Evolutionary conservation across 1,140 invertebrate genomes (phyloP), one percentile per base, ranked within the genome.

Genomic region (Acyrthosiphon pisum): DNA sequence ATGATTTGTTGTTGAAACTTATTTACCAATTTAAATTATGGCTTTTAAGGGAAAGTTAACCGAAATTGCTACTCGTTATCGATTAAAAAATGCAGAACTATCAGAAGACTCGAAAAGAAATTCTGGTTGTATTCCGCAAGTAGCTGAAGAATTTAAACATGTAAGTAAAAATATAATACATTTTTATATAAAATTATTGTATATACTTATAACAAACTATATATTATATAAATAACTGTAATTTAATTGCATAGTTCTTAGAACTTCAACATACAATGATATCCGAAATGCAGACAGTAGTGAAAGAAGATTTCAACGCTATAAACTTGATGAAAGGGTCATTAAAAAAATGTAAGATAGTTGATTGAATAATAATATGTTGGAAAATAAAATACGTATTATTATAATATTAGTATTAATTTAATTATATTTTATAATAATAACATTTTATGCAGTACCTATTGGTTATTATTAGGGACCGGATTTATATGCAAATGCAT

Each of bases 211-310:
- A 3, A 41, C 2, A 3, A 50, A 50, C 3, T 50, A 18, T 3
- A 50, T 50, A 50, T 50, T 50, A 50, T 50, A 18, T 48, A 48
- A 46, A 26, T 86, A 9, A 22, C 56, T 26, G 11, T 53, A 30
- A 90, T 60, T 90, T n/a, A 83, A 81, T 91, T 76, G 35, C 30
- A 56, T 30, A 93, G 91, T 93, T 93, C 56, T 53, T 93, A 8
- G 91, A 93, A 86, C 48, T 93, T 37, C 91, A 93, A 84, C 91
- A 93, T 56, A 93, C 46, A 53, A 93, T 93, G 91, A 93, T 93
- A 41, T 53, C 91, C 9, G 91, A 93, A 93, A 86, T 93, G 91
- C 91, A 93, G 26, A 86, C 81, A 30, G 91, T 93, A 35, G 81
- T 93, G 11, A 93, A 53, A 93, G 91, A 93, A 93, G 91, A 93